Conservation (phyloP, 1,140 invertebrate species). For the Parapsyche elsis region DNA sequence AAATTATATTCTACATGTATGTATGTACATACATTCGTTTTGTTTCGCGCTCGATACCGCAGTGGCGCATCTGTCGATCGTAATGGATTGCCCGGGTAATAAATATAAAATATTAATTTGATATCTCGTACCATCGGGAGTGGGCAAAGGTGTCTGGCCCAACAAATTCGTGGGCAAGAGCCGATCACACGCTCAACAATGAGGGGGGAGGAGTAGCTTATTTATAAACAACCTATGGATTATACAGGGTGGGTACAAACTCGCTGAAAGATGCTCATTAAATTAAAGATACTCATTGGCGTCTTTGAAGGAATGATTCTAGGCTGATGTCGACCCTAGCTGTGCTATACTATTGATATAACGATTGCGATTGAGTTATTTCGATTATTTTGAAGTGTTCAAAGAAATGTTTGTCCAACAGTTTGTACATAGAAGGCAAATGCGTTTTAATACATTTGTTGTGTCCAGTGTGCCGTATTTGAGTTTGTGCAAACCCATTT, state of each 20-base stretch:
- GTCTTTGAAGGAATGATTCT: too few relatives aligned
- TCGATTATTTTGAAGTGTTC: too few relatives aligned
- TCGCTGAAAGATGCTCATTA: too few relatives aligned
- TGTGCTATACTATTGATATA: too few relatives aligned
- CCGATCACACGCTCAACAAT: constrained; percentile 27
- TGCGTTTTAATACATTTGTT: too few relatives aligned
- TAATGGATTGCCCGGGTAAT: constrained; percentile 22
- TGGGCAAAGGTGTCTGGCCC: constrained; percentile 30
- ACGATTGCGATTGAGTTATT: too few relatives aligned
- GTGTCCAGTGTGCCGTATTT: too few relatives aligned
- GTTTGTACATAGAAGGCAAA: too few relatives aligned
- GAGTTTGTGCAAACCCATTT: too few relatives aligned
- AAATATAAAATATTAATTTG: constrained; percentile 34
- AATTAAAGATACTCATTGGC: too few relatives aligned
- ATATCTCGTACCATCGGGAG: constrained; percentile 20
- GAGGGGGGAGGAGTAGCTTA: constrained; percentile 5
- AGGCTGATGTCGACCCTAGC: too few relatives aligned
- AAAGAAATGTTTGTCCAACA: too few relatives aligned
- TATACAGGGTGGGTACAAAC: not conserved
- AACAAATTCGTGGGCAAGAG: constrained; percentile 20
- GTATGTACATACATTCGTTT: not conserved
- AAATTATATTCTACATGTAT: not conserved
- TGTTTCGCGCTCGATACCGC: not conserved
- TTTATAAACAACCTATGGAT: constrained; percentile 15
- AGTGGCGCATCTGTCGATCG: constrained; percentile 26